Base-by-base conservation (phyloP, 2,113 vertebrate genomes). In the Gasterosteus aculeatus region DNA sequence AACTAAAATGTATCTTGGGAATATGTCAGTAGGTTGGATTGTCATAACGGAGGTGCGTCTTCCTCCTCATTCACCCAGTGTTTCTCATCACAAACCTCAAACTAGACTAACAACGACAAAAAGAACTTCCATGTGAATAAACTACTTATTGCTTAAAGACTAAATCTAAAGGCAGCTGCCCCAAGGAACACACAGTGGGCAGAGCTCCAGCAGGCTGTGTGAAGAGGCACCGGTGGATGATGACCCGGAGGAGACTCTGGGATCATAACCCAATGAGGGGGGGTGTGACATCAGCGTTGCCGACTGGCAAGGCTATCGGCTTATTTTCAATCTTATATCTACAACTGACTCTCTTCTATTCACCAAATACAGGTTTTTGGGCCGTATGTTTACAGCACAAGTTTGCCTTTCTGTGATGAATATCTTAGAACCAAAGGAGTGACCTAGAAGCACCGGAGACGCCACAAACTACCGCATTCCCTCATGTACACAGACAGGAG, bases 211-310 rank as follows among this genome's bases (percentile, higher is more conserved):
- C 47, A 10, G 7, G 10, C 10, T 29, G 46, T 9, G n/a, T 39
- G 41, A 2, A 38, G 9, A 46, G 41, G 41, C 33, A 33, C 33
- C 33, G 5, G 33, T 33, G 33, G 33, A 33, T 33, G 33, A 33
- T 33, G 33, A 33, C 33, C 33, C 22, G 22, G 22, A 26, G 22
- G 22, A 26, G 22, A 47, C 46, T 18, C 46, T 18, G 46, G 18
- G 5, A 46, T 16, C 15, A 5, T 16, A 16, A 7, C 22, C 22
- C 22, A n/a, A n/a, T n/a, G n/a, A n/a, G 58, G 10, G 38, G 35
- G 44, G 31, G 39, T 19, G 53, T 56, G 69, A 53, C 47, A 66
- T 38, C 68, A 61, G 51, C 22, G 53, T 29, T 56, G 26, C n/a
- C 8, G 11, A 69, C 59, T 47, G 19, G 22, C n/a, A 38, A 14